Evolutionary conservation across 2,888 invertebrate species (phyloP).

Genomic region (Stramonita haemastoma): DNA sequence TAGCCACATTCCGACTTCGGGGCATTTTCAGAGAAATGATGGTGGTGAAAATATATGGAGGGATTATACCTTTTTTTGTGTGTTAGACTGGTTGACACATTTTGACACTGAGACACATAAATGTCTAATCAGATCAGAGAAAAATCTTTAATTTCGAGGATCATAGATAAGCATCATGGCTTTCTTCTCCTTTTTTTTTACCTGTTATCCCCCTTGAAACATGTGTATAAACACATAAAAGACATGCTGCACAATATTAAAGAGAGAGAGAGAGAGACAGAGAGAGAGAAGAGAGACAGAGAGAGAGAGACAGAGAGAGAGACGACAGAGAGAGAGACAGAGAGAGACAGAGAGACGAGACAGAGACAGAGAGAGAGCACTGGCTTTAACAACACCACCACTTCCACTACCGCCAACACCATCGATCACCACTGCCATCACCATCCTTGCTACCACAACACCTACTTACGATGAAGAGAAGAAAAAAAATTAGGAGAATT

Average conservation of each 20-base stretch:
- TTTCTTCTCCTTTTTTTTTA: not conserved
- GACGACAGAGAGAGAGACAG: not conserved
- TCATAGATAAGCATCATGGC: not conserved
- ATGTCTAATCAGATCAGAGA: too few relatives aligned
- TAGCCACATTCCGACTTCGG: not conserved
- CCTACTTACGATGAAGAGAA: not conserved
- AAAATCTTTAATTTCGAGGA: not conserved
- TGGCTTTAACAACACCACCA: not conserved
- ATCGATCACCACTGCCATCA: not conserved
- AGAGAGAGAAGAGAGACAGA: not conserved
- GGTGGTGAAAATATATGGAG: not conserved
- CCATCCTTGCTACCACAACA: not conserved
- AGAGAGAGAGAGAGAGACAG: slow-evolving; percentile 2
- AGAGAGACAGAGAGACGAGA: not conserved
- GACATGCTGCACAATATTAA: not conserved
- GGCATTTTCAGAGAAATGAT: not conserved
- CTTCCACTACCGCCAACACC: not conserved
- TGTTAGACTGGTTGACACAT: not conserved
- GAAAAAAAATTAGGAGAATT: not conserved
- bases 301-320: too few relatives aligned
- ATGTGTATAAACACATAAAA: not conserved
- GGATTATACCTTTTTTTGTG: not conserved
- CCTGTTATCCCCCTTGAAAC: not conserved
- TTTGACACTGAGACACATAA: too few relatives aligned
- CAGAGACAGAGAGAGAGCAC: not conserved